Evolutionary conservation across 2,113 vertebrate species (phyloP), one percentile per base, ranked within the genome.

Genomic region (Boulengeromyrus knoepffleri): DNA sequence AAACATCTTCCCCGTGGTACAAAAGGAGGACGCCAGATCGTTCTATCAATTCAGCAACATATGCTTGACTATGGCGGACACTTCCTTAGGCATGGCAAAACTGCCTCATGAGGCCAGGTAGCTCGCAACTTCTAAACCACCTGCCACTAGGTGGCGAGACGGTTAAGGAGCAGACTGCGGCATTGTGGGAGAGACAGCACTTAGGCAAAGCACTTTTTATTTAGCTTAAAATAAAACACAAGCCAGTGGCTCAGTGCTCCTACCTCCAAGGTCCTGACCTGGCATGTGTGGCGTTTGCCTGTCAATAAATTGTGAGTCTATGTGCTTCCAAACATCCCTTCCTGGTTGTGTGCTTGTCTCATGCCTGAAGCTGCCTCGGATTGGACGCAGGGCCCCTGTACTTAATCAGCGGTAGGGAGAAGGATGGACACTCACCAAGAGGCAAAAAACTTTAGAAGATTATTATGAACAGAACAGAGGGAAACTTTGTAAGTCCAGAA

Each of bases 1-100:
- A 91, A 91, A 85, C 62, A 83, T 56, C 36, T 74, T 39, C 50
- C 83, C 42, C 39, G 39, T 45, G 56, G 87, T 70, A 86, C 13
- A 88, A 87, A 17, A 13, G 46, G 46, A 56, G 80, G 27, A 21
- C 21, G 39, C 47, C 9, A 70, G 77, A 90, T 74, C 42, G 31
- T 66, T 90, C 46, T 8, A 52, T 89, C 58, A 74, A 50, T 89
- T 13, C 62, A 36, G 49, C 42, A 42, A 85, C 50, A n/a, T 8
- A 19, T 39, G 27, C 46, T n/a, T 83, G 27, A 27, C 47, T 50
- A 36, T 31, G 3, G 6, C 42, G 42, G 66, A 74, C 27, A 74
- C 27, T 74, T 36, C 31, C n/a, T 36, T 70, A 36, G 66, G 66
- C 27, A 5, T 17, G 42, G 19, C 13, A 24, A 24, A 88, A 6